Percentiles rank a stretch among this genome's conserved stretches.
phyloP scores from a whole-genome alignment of 2,888 invertebrate genomes.

The Chymomyza amoena region DNA sequence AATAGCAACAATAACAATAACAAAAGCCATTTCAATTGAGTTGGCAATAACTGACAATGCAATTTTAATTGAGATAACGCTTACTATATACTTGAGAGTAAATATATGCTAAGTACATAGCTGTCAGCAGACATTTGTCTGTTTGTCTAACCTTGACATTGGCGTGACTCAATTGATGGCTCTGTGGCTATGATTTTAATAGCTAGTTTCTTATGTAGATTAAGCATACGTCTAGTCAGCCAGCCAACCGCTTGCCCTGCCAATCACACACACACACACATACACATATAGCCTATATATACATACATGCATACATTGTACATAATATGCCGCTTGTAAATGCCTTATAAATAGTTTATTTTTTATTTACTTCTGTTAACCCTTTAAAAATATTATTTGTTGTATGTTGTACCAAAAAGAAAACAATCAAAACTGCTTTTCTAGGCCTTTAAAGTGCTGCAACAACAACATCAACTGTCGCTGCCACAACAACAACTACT shows the following conservation, averaged over 20 bases:
- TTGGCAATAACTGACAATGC: background rate
- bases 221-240: background rate
- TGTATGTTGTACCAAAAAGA: slow-evolving; percentile 13
- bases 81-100: too few relatives aligned
- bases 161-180: background rate
- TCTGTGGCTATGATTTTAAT: background rate
- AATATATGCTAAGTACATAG: too few relatives aligned
- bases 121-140: background rate
- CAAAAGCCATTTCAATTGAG: background rate
- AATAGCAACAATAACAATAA: background rate
- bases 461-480: slow-evolving; percentile 50
- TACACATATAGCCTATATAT: background rate
- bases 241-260: background rate
- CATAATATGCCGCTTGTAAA: background rate
- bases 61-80: background rate
- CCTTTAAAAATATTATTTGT: background rate
- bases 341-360: background rate
- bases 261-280: background rate
- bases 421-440: slow-evolving; percentile 53
- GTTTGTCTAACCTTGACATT: background rate
- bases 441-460: slow-evolving; percentile 19
- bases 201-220: background rate
- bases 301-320: background rate
- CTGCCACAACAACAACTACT: slow-evolving; percentile 26
- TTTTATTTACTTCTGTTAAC: background rate